Conservation (phyloP, 2,797 vertebrate genomes). For the Platyrinchus mystaceus region DNA sequence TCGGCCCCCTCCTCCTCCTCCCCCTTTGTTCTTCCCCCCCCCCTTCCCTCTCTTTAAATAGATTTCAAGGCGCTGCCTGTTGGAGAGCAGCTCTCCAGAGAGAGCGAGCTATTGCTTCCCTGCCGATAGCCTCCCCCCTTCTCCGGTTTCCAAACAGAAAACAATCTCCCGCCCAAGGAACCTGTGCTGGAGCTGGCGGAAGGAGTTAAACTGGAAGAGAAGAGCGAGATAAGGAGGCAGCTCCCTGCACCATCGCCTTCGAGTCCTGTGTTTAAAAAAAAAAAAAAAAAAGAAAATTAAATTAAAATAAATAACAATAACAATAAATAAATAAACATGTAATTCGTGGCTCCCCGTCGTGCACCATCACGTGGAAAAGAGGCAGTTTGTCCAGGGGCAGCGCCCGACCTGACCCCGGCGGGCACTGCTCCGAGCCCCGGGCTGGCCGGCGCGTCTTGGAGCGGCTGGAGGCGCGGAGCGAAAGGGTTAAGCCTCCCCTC, state of each 20-base stretch:
- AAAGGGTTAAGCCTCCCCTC: slow-evolving; percentile 59
- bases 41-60: slow-evolving; percentile 77
- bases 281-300: fast-evolving
- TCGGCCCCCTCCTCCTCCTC: slow-evolving; percentile 62
- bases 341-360: neutral
- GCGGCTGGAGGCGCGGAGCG: neutral
- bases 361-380: neutral
- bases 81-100: slow-evolving; percentile 79
- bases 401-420: fast-evolving
- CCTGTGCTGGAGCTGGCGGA: slow-evolving; percentile 17
- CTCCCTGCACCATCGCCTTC: neutral
- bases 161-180: slow-evolving; percentile 33
- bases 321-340: neutral
- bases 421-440: neutral
- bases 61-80: slow-evolving; percentile 81
- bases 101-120: slow-evolving; percentile 69
- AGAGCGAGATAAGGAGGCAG: neutral
- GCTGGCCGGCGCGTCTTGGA: neutral
- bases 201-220: slow-evolving; percentile 30
- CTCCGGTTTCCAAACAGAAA: slow-evolving; percentile 70
- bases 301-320: neutral
- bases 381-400: neutral
- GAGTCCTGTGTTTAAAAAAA: neutral
- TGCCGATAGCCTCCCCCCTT: slow-evolving; percentile 57
- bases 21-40: slow-evolving; percentile 72